Conservation (phyloP, 2,797 vertebrate species). For the Cirrhinus molitorella region DNA sequence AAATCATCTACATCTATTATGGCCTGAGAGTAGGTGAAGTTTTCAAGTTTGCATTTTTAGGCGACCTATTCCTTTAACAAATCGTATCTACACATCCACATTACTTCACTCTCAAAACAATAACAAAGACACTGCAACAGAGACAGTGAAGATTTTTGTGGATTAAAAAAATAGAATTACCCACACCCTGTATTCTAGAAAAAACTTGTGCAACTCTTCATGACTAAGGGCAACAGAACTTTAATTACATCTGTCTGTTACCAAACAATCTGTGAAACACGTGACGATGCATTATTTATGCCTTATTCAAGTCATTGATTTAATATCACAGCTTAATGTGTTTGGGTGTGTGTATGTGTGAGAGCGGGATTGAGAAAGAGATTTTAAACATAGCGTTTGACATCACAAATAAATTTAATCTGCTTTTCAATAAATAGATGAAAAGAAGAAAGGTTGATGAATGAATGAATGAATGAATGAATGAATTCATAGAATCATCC, state of each 20-base stretch:
- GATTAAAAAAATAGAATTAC: not conserved
- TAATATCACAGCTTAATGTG: not conserved
- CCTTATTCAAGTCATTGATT: not conserved
- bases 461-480: not conserved
- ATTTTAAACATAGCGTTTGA: not conserved
- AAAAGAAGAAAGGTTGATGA: not conserved
- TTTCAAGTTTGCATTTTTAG: not conserved
- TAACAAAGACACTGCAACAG: not conserved
- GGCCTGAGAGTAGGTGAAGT: not conserved
- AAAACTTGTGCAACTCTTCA: slow-evolving; percentile 1
- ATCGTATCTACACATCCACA: not conserved
- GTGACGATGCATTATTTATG: not conserved
- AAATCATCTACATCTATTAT: not conserved
- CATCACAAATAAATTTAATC: not conserved
- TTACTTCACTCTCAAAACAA: not conserved
- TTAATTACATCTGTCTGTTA: not conserved
- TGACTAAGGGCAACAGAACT: slow-evolving; percentile 3
- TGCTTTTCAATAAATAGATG: not conserved
- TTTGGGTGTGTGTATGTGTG: not conserved
- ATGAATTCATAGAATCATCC: not conserved
- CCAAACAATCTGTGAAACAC: not conserved
- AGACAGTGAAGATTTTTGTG: not conserved
- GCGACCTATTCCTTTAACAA: not conserved
- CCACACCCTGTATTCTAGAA: not conserved
- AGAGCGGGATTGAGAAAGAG: not conserved